Percentiles rank a stretch among this genome's conserved stretches.
These are phyloP conservation scores for Knipowitschia caucasica DNA, from an alignment of 2,797 vertebrate species.

Conservation along the genomic window DNA sequence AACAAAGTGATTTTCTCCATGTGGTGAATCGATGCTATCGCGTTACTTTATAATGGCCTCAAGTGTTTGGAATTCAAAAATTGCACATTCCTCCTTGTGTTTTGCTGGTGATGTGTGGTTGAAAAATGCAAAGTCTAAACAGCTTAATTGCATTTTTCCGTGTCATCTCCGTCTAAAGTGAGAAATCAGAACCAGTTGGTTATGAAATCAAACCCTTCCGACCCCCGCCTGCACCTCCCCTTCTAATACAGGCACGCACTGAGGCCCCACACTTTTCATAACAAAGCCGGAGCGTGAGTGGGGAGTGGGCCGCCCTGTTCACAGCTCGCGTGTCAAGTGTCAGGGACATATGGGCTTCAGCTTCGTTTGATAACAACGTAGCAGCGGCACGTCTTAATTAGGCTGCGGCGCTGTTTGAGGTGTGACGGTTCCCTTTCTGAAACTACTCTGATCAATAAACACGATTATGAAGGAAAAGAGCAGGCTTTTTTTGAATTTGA, in stretches of 20 bases:
- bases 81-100: slow-evolving; percentile 7
- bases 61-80: slow-evolving; percentile 40
- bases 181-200: slow-evolving; percentile 27
- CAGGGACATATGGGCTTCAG: slow-evolving; percentile 68
- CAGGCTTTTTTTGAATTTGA: neutral
- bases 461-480: neutral
- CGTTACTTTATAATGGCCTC: slow-evolving; percentile 21
- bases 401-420: slow-evolving; percentile 9
- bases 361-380: slow-evolving; percentile 4
- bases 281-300: slow-evolving; percentile 68
- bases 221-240: slow-evolving; percentile 13
- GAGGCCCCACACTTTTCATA: slow-evolving; percentile 72
- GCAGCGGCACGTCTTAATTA: slow-evolving; percentile 24
- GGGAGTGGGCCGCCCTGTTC: slow-evolving; percentile 43
- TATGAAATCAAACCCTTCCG: slow-evolving; percentile 27
- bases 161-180: slow-evolving; percentile 1
- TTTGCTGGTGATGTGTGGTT: slow-evolving; percentile 6
- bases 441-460: neutral
- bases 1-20: slow-evolving; percentile 36
- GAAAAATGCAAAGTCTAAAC: slow-evolving; percentile 4
- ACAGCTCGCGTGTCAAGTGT: slow-evolving; percentile 69
- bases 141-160: neutral
- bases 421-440: slow-evolving; percentile 9
- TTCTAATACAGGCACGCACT: slow-evolving; percentile 13
- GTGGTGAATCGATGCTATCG: slow-evolving; percentile 30